A percentile compares a stretch with the other conserved stretches of the same genome.
Conservation (phyloP, 2,888 invertebrate genomes). For the Odontomyia ornata region DNA sequence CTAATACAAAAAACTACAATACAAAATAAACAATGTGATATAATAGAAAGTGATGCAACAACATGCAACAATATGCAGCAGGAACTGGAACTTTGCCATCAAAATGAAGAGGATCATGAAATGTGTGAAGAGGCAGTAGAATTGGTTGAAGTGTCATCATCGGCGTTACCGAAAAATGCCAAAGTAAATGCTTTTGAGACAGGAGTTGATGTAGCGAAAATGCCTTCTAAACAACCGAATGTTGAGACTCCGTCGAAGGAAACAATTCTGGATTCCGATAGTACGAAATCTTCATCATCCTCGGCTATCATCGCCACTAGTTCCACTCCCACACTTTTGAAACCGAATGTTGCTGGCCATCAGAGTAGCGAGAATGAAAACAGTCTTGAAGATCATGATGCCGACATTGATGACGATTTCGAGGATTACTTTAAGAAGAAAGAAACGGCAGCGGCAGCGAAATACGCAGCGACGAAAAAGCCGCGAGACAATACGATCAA, state of each 20-base stretch:
- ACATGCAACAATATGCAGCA: constrained; percentile 31
- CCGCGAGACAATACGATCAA: constrained; percentile 41
- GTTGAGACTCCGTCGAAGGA: no score
- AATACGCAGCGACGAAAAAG: constrained; percentile 39
- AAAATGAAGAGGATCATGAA: neutral
- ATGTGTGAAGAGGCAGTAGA: neutral
- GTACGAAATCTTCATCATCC: neutral
- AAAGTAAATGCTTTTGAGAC: neutral
- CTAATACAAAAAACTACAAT: constrained; percentile 47
- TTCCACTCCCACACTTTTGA: neutral
- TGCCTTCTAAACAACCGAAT: neutral
- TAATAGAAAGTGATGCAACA: constrained; percentile 48
- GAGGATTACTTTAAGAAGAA: constrained; percentile 20
- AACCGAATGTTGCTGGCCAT: constrained; percentile 21
- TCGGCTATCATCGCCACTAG: neutral
- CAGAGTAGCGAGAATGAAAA: constrained; percentile 7
- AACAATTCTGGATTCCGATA: constrained; percentile 20
- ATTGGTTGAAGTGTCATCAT: neutral
- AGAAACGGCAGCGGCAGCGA: constrained; percentile 29
- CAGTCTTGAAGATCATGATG: constrained; percentile 42
- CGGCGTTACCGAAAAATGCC: no score
- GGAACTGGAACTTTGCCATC: constrained; percentile 36
- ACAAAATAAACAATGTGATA: constrained; percentile 49
- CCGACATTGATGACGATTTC: constrained; percentile 47
- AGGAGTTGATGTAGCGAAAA: neutral